A percentile compares a stretch with the other conserved stretches of the same genome.
Conservation (phyloP, 1,140 invertebrate species). For the Paralvinella palmiformis region DNA sequence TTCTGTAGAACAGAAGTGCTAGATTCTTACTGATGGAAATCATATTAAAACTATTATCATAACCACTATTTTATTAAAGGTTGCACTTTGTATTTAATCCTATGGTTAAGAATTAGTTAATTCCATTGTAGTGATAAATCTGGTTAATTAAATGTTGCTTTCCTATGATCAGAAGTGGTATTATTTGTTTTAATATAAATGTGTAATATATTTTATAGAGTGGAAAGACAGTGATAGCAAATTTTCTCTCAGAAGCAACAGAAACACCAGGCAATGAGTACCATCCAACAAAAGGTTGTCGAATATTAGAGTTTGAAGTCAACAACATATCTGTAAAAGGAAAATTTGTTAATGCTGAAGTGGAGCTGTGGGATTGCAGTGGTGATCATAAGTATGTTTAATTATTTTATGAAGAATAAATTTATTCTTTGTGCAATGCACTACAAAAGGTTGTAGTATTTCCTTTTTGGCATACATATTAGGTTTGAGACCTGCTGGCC, state of each 20-base stretch:
- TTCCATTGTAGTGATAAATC: too few species aligned
- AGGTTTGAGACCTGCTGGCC: constrained; percentile 76
- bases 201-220: constrained; percentile 58
- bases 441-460: too few species aligned
- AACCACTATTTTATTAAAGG: too few species aligned
- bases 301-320: constrained; percentile 66
- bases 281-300: constrained; percentile 59
- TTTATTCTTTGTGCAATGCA: neutral
- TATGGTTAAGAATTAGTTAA: too few species aligned
- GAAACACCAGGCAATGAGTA: constrained; percentile 59
- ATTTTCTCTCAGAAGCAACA: constrained; percentile 62
- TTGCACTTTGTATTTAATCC: too few species aligned
- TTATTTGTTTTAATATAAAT: too few species aligned
- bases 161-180: too few species aligned
- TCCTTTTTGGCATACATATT: too few species aligned
- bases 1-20: too few species aligned
- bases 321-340: constrained; percentile 51
- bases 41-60: too few species aligned
- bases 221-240: constrained; percentile 62
- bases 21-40: too few species aligned
- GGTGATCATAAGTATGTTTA: constrained; percentile 50
- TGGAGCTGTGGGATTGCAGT: constrained; percentile 69
- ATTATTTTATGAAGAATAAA: neutral
- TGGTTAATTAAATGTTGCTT: too few species aligned
- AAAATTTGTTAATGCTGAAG: constrained; percentile 55